phyloP scores from a whole-genome alignment of 1,140 invertebrate genomes.

The Procambarus virginalis region DNA sequence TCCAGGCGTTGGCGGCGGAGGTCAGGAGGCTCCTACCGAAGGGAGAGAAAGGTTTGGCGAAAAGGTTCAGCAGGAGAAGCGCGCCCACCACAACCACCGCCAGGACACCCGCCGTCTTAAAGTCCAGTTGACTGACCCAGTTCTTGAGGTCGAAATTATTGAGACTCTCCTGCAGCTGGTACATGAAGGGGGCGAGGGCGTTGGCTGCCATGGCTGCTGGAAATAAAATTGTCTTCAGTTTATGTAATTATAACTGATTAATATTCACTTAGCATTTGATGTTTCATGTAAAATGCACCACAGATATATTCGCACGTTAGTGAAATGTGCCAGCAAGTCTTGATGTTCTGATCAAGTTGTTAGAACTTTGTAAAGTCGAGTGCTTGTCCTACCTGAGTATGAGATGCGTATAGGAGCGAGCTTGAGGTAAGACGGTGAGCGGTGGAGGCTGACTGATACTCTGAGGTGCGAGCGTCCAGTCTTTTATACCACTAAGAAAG shows the following conservation, averaged over 20 bases:
- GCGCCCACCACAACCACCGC: slow-evolving; percentile 17
- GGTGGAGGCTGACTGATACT: neutral
- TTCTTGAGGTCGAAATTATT: slow-evolving; percentile 11
- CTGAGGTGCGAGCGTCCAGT: neutral
- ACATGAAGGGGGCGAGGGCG: slow-evolving; percentile 17
- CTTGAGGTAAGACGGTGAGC: neutral
- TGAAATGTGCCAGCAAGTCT: neutral
- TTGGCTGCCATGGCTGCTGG: neutral
- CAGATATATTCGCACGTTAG: neutral
- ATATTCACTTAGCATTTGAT: no score
- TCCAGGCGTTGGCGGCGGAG: slow-evolving; percentile 33
- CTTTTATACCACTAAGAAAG: neutral
- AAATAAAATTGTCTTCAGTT: neutral
- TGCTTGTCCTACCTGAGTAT: neutral
- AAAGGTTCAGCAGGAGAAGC: slow-evolving; percentile 12
- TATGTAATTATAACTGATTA: neutral
- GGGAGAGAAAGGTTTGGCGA: slow-evolving; percentile 16
- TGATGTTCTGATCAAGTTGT: neutral
- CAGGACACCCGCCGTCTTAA: slow-evolving; percentile 12
- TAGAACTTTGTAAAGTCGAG: neutral
- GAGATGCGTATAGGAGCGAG: neutral
- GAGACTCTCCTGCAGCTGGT: slow-evolving; percentile 25
- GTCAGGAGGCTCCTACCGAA: slow-evolving; percentile 31
- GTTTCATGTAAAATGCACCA: neutral
- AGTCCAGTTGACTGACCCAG: slow-evolving; percentile 13